Evolutionary conservation across 2,113 vertebrate species (phyloP).

Genomic region (Canis aureus): DNA sequence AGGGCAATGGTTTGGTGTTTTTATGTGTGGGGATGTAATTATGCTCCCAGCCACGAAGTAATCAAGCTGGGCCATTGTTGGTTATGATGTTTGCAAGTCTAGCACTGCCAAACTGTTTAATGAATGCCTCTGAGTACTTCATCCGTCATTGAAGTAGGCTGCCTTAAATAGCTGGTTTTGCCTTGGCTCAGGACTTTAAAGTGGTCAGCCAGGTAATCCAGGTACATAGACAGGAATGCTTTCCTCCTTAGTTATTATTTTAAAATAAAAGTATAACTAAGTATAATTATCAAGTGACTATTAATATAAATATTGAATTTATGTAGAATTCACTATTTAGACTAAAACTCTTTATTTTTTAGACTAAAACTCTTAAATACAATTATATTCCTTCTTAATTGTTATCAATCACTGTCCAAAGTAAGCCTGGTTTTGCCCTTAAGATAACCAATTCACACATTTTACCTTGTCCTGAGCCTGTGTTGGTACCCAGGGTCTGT

Average conservation of each 20-base stretch:
- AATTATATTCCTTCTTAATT: neutral
- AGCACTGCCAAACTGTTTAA: neutral
- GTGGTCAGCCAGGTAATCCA: neutral
- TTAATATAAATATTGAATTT: conserved; percentile 13
- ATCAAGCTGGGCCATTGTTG: neutral
- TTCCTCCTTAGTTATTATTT: conserved; percentile 6
- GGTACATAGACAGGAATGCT: conserved; percentile 1
- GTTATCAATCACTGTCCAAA: neutral
- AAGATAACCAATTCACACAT: neutral
- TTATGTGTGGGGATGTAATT: accelerated
- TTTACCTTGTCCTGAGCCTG: neutral
- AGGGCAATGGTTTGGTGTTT: neutral
- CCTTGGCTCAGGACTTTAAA: neutral
- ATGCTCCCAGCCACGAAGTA: neutral
- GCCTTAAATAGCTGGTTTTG: neutral
- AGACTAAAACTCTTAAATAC: conserved; percentile 1
- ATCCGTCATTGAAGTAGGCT: neutral
- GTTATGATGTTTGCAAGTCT: neutral
- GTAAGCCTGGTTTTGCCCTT: neutral
- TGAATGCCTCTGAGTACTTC: neutral
- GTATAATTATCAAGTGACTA: conserved; percentile 16
- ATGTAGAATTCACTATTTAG: neutral
- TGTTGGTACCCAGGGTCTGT: neutral
- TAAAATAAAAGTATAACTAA: conserved; percentile 49
- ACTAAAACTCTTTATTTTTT: conserved; percentile 30